These are phyloP conservation scores for Lepilemur septentrionalis DNA, from an alignment of 2,797 vertebrate species.

Conservation along the genomic window DNA sequence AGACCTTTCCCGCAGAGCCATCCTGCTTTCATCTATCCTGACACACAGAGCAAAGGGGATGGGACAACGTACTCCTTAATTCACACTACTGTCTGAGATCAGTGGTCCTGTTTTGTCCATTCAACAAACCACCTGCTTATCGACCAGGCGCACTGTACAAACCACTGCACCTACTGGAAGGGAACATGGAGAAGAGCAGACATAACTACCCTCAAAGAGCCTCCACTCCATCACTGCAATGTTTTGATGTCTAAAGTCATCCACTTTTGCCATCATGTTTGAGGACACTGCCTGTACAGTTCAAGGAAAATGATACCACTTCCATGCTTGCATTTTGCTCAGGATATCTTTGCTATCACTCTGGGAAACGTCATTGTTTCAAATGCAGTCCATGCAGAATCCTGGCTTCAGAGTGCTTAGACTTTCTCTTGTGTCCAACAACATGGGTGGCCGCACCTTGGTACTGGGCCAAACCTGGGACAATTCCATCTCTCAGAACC, in stretches of 20 bases:
- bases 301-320: background rate
- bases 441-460: background rate
- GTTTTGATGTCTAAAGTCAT: background rate
- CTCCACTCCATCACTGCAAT: background rate
- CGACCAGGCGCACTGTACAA: background rate
- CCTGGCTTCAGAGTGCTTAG: background rate
- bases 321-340: background rate
- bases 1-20: background rate
- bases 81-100: background rate
- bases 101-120: background rate
- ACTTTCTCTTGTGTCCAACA: background rate
- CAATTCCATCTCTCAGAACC: background rate
- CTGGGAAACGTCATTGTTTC: background rate
- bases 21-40: conserved; percentile 4
- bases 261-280: background rate
- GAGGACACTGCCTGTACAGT: background rate
- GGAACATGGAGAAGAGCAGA: background rate
- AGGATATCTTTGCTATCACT: background rate
- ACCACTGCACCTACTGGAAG: background rate
- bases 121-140: background rate
- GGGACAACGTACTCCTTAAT: background rate
- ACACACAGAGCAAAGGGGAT: background rate
- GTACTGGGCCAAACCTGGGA: background rate
- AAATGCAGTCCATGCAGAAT: background rate
- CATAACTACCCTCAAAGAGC: background rate